Conservation (phyloP, 2,888 invertebrate species). For the Vannuccia rotundouncinata region DNA sequence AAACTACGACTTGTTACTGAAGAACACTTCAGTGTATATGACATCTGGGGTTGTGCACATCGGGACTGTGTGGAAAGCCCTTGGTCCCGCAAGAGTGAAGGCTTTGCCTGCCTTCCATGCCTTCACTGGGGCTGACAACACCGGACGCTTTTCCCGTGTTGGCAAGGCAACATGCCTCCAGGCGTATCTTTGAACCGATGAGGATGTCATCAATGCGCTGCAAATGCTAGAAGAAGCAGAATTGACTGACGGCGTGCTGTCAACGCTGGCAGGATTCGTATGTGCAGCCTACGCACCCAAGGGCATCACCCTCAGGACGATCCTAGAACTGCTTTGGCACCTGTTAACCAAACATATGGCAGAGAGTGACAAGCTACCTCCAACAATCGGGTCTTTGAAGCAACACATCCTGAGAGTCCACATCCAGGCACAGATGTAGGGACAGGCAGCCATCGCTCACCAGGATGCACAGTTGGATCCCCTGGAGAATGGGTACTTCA, state of each 20-base stretch:
- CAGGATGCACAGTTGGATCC: slow-evolving; percentile 27
- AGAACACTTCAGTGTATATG: slow-evolving; percentile 7
- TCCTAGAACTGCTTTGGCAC: slow-evolving; percentile 37
- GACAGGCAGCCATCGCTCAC: slow-evolving; percentile 7
- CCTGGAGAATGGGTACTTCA: slow-evolving; percentile 36
- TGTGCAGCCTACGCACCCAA: slow-evolving; percentile 33
- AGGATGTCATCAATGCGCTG: not conserved
- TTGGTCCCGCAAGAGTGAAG: slow-evolving; percentile 6
- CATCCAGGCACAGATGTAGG: slow-evolving; percentile 24
- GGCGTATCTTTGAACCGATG: not conserved
- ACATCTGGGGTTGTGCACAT: not conserved
- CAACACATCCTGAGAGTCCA: slow-evolving; percentile 34
- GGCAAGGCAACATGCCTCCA: slow-evolving; percentile 38
- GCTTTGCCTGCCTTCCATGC: slow-evolving; percentile 27
- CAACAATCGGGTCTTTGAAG: slow-evolving; percentile 34
- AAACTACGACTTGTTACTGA: slow-evolving; percentile 21
- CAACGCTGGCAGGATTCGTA: slow-evolving; percentile 9
- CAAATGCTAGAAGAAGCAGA: not conserved
- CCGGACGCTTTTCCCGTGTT: slow-evolving; percentile 36
- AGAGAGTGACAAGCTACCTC: slow-evolving; percentile 28
- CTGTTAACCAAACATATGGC: slow-evolving; percentile 34
- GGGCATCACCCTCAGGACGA: slow-evolving; percentile 32
- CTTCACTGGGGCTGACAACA: slow-evolving; percentile 37
- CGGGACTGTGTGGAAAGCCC: not conserved
- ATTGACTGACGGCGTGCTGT: not conserved